Conservation (phyloP, 2,797 vertebrate species). For the Hephaestus fuliginosus region DNA sequence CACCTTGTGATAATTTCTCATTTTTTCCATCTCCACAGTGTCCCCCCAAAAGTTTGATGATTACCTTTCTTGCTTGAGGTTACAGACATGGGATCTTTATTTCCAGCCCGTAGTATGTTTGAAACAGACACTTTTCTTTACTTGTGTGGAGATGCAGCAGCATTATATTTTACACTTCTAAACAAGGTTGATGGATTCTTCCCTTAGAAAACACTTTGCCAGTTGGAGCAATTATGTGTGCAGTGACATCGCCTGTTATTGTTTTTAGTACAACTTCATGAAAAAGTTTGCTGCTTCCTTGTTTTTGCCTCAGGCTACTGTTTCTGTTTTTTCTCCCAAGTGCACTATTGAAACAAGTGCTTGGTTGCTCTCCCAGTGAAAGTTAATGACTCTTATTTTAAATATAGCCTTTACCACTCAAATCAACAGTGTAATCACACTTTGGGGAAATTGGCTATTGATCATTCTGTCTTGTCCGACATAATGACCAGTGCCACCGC, state of each 20-base stretch:
- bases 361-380: conserved; percentile 57
- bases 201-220: conserved; percentile 64
- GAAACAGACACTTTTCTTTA: conserved; percentile 36
- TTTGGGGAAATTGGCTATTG: conserved; percentile 66
- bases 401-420: conserved; percentile 60
- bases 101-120: conserved; percentile 44
- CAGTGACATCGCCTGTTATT: conserved; percentile 74
- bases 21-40: conserved; percentile 7
- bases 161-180: conserved; percentile 61
- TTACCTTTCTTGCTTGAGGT: conserved; percentile 72
- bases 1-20: conserved; percentile 47
- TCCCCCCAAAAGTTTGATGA: conserved; percentile 55
- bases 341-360: conserved; percentile 60
- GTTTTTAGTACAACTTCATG: conserved; percentile 73
- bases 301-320: conserved; percentile 66
- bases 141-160: conserved; percentile 58
- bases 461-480: conserved; percentile 55
- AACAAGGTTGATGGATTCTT: conserved; percentile 74
- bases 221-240: conserved; percentile 73
- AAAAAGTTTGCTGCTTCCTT: conserved; percentile 67
- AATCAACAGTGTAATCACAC: conserved; percentile 63
- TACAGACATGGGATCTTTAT: conserved; percentile 57
- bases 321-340: conserved; percentile 46
- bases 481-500: conserved; percentile 34
- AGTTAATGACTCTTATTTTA: conserved; percentile 71